These are phyloP conservation scores for Spodoptera frugiperda DNA, from an alignment of 1,140 invertebrate species.

Conservation along the genomic window DNA sequence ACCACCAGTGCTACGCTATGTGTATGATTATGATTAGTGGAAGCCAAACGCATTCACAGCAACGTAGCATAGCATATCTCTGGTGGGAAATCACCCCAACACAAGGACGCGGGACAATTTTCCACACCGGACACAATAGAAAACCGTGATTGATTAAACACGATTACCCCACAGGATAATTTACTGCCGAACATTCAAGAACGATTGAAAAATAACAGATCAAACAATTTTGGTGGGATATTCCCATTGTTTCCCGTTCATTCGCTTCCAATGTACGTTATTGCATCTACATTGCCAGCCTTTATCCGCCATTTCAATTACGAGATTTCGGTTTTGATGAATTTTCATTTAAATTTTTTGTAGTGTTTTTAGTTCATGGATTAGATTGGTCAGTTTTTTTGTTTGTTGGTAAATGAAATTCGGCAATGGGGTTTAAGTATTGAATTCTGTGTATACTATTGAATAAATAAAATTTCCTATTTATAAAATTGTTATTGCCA, in stretches of 20 bases:
- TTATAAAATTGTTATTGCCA: no score
- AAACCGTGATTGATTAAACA: constrained; percentile 20
- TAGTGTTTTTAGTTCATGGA: not conserved
- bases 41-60: no score
- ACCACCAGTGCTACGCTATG: no score
- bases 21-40: no score
- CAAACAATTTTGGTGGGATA: constrained; percentile 16
- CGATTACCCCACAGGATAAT: constrained; percentile 19
- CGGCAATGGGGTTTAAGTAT: no score
- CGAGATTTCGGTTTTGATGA: constrained; percentile 17
- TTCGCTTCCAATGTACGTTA: constrained; percentile 20
- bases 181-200: not conserved
- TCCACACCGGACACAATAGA: not conserved
- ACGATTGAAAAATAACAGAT: constrained; percentile 33
- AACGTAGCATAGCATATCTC: no score
- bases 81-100: no score
- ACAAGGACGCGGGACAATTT: constrained; percentile 11
- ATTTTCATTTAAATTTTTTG: not conserved
- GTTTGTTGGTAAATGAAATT: not conserved
- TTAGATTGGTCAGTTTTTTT: not conserved
- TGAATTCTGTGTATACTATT: no score
- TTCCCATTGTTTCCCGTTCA: constrained; percentile 10
- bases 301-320: constrained; percentile 28
- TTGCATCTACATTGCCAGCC: constrained; percentile 30
- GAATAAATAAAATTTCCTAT: no score